Base-by-base conservation (phyloP, 2,113 vertebrate species). In the Cyprinus carpio region DNA sequence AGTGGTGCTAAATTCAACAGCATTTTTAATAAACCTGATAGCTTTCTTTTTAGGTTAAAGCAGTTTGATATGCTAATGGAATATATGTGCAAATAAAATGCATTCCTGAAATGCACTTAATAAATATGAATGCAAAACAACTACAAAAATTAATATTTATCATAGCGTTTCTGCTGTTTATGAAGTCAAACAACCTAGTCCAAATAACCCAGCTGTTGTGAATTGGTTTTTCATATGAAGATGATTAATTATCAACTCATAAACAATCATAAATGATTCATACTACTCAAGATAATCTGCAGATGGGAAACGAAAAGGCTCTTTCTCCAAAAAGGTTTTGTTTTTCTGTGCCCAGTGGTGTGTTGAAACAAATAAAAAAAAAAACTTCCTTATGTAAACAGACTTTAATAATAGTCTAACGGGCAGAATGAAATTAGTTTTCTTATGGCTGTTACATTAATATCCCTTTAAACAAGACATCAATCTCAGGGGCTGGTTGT, bases 391-490 rank as follows among this genome's bases (percentile, higher is more conserved):
- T 18, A 79, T 67, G 76, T 23, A 88, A 27, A 40, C 18, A 37
- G 62, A 83, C n/a, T 84, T 67, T 60, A 75, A 84, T 56, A 75
- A 46, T 11, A 18, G 71, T 80, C 84, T 78, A 83, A 82, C 27
- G 6, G 84, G 54, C 10, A 86, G 8, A 51, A 64, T 81, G 71
- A 88, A 60, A 82, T 89, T 74, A 75, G 20, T 15, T 20, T 71
- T 29, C 31, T 54, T 43, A 31, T 80, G 64, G 31, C 67, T 79
- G 67, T 83, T 86, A 85, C 89, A 88, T 88, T 82, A 84, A 87
- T 90, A 86, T 86, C 87, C 86, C 69, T 88, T 88, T 84, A 49
- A 75, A 69, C 23, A 67, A 82, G 77, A 86, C 83, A 94, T 92
- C 91, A 84, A 87, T 92, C 75, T 86, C 49, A 15, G 85, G 37